A percentile compares a stretch with the other conserved stretches of the same genome.
These are phyloP conservation scores for Pandemis heparana DNA, from an alignment of 2,888 invertebrate genomes.

Conservation along the genomic window DNA sequence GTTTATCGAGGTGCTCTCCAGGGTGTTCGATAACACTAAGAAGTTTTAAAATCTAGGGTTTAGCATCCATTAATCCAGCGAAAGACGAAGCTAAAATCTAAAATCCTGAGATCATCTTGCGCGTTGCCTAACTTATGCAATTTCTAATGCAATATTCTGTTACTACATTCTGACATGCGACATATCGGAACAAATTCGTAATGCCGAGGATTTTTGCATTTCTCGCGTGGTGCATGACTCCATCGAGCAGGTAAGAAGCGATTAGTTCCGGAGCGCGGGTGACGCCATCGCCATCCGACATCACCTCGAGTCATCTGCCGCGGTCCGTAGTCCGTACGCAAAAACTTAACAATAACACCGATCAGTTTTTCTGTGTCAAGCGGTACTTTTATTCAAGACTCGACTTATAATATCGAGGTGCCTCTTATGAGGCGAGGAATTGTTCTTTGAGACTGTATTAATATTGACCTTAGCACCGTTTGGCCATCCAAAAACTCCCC, in stretches of 20 bases:
- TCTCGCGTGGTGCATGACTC: slow-evolving; percentile 11
- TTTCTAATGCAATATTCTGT: neutral
- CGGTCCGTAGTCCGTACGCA: slow-evolving; percentile 31
- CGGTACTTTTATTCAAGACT: slow-evolving; percentile 42
- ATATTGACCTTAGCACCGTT: neutral
- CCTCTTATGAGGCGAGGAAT: slow-evolving; percentile 3
- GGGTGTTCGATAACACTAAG: too few relatives aligned
- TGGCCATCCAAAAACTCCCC: neutral
- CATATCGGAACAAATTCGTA: slow-evolving; percentile 28
- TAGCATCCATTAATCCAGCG: neutral
- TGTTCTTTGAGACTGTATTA: neutral
- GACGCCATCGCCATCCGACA: slow-evolving; percentile 39
- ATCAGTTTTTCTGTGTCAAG: slow-evolving; percentile 40
- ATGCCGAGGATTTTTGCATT: slow-evolving; percentile 20
- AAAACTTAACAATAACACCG: slow-evolving; percentile 40
- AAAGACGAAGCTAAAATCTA: neutral
- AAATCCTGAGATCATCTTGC: neutral
- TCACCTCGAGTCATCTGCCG: slow-evolving; percentile 20
- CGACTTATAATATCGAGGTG: slow-evolving; percentile 23
- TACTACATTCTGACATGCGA: slow-evolving; percentile 2
- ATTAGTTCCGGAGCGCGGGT: slow-evolving; percentile 71
- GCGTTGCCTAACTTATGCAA: slow-evolving; percentile 3
- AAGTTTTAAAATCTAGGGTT: too few relatives aligned
- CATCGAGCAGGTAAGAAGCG: slow-evolving; percentile 11
- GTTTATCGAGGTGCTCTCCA: too few relatives aligned